Conservation (phyloP, 2,888 invertebrate species). For the Orgyia antiqua region DNA sequence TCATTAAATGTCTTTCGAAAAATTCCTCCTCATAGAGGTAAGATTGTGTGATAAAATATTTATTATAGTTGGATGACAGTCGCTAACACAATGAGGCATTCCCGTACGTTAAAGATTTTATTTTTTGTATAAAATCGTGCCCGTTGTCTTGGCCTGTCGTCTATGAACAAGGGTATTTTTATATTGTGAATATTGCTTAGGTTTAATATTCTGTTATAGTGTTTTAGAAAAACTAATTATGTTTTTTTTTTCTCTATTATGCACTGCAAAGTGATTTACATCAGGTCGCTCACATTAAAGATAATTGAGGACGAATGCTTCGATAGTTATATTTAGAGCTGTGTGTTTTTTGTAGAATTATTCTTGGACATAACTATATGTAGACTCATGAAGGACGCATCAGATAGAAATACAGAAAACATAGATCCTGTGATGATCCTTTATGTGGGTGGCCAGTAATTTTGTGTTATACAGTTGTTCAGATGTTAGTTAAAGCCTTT, state of each 20-base stretch:
- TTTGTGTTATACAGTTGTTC: conserved; percentile 76
- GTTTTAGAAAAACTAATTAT: conserved; percentile 63
- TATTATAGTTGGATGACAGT: conserved; percentile 72
- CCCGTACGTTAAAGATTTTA: conserved; percentile 73
- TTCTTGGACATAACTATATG: too few species aligned
- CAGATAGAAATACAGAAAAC: too few species aligned
- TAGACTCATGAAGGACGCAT: too few species aligned
- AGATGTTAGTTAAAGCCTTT: conserved; percentile 66
- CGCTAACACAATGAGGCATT: conserved; percentile 71
- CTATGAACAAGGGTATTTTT: conserved; percentile 65
- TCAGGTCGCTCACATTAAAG: conserved; percentile 60
- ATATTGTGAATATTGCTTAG: conserved; percentile 61
- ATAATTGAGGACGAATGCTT: conserved; percentile 37
- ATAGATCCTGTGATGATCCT: conserved; percentile 48
- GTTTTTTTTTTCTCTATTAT: conserved; percentile 68
- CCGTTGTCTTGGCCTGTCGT: conserved; percentile 78
- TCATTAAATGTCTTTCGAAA: conserved; percentile 33
- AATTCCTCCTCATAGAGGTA: conserved; percentile 45
- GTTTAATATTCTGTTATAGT: conserved; percentile 52
- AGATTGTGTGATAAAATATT: conserved; percentile 68
- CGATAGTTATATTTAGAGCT: conserved; percentile 21
- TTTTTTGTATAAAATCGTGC: conserved; percentile 76
- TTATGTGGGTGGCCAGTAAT: conserved; percentile 64
- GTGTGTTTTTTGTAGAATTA: conserved; percentile 26
- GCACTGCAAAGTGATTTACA: conserved; percentile 56